Evolutionary conservation across 2,113 vertebrate species (phyloP).

Genomic region (Tychaedon coryphoeus): DNA sequence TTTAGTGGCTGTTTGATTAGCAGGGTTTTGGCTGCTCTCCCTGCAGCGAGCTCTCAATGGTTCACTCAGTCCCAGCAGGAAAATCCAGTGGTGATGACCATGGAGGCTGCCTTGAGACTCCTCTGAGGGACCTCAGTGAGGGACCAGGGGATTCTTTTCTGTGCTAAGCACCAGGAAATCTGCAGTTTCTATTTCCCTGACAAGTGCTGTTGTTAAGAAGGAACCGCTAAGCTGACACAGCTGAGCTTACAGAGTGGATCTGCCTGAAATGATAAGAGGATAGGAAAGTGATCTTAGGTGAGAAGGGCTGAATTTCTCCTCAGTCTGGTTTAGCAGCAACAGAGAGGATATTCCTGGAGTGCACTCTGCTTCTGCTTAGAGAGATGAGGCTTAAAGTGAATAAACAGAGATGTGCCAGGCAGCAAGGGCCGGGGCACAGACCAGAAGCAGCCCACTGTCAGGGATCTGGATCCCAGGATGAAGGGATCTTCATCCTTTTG

Average conservation of each 20-base stretch:
- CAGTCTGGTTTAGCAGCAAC: not conserved
- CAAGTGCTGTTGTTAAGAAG: not conserved
- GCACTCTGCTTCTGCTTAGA: not conserved
- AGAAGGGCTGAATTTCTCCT: conserved; percentile 8
- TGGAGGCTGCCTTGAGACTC: not conserved
- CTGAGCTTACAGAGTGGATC: not conserved
- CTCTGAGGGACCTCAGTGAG: not conserved
- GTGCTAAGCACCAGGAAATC: not conserved
- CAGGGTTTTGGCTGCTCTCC: not conserved
- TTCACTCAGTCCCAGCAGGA: not conserved
- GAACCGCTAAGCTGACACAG: not conserved
- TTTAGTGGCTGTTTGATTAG: conserved; percentile 20
- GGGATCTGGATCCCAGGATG: not conserved
- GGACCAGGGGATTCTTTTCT: not conserved
- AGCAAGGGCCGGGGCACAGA: not conserved
- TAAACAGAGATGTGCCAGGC: not conserved
- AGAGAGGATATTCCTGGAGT: not conserved
- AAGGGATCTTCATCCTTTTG: not conserved
- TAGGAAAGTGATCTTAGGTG: not conserved
- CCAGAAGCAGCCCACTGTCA: not conserved
- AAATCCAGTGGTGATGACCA: not conserved
- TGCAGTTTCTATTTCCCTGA: not conserved
- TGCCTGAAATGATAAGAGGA: not conserved
- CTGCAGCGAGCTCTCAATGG: not conserved
- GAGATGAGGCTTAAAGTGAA: not conserved